Evolutionary conservation across 53 echinoderm and acorn worm species (phyloP).

Genomic region (Echinarachnius parma): DNA sequence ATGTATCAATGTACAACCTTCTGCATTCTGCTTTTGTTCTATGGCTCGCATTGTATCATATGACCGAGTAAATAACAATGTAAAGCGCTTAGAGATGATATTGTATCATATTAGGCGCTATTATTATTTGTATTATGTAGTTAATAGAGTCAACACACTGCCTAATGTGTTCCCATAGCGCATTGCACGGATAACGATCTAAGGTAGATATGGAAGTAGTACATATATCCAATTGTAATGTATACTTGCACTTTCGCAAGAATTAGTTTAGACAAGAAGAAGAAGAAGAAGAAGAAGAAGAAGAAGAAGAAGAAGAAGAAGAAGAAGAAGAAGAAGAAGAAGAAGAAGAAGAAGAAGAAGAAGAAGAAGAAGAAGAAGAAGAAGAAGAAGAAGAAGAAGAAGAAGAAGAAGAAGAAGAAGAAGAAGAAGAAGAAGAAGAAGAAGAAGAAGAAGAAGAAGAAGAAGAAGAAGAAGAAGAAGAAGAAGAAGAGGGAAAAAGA

Average conservation of each 20-base stretch:
- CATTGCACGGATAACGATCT: too few relatives aligned
- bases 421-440: conserved; percentile 27
- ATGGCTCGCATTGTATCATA: too few relatives aligned
- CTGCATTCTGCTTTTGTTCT: too few relatives aligned
- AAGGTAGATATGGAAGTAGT: too few relatives aligned
- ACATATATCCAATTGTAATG: too few relatives aligned
- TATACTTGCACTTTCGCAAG: not conserved
- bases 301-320: conserved; percentile 27
- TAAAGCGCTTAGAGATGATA: too few relatives aligned
- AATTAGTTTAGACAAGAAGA: not conserved
- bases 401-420: conserved; percentile 27
- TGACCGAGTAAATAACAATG: too few relatives aligned
- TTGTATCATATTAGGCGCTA: too few relatives aligned
- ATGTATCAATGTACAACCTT: too few relatives aligned
- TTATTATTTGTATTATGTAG: too few relatives aligned
- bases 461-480: conserved; percentile 27
- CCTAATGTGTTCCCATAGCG: too few relatives aligned
- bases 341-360: conserved; percentile 27
- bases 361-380: conserved; percentile 27
- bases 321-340: conserved; percentile 27
- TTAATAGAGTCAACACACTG: too few relatives aligned
- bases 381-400: conserved; percentile 27
- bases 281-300: conserved; percentile 27
- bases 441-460: conserved; percentile 27
- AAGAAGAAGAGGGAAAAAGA: conserved; percentile 14